Conservation (phyloP, 1,140 invertebrate species). For the Psix sp. region DNA sequence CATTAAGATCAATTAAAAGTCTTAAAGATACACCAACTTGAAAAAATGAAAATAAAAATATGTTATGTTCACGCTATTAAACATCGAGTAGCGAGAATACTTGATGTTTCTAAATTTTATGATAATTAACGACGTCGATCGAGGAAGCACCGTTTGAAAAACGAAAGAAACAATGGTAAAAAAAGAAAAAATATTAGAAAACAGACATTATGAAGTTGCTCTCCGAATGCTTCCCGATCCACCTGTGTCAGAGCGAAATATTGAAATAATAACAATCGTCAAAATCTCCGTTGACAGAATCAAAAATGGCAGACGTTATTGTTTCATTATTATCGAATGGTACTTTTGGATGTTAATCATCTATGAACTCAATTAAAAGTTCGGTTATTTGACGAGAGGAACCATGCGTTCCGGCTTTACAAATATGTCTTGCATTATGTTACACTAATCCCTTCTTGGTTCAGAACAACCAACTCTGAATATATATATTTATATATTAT, state of each 20-base stretch:
- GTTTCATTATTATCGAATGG: slow-evolving; percentile 6
- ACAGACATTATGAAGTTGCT: neutral
- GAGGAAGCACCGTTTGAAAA: slow-evolving; percentile 21
- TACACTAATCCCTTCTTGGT: slow-evolving; percentile 72
- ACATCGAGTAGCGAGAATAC: slow-evolving; percentile 1
- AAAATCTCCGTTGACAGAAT: neutral
- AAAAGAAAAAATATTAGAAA: slow-evolving; percentile 3
- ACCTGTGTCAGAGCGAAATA: slow-evolving; percentile 1
- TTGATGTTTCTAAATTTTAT: slow-evolving; percentile 8
- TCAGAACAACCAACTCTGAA: slow-evolving; percentile 74
- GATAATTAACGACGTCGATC: slow-evolving; percentile 12
- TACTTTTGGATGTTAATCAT: slow-evolving; percentile 1
- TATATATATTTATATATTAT: slow-evolving; percentile 70
- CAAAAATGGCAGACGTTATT: slow-evolving; percentile 10
- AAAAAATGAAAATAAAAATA: too few relatives aligned
- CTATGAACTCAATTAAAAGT: neutral
- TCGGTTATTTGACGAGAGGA: neutral
- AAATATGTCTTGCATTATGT: slow-evolving; percentile 71
- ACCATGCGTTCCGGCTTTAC: slow-evolving; percentile 62
- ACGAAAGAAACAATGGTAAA: slow-evolving; percentile 4
- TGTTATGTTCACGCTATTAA: too few relatives aligned
- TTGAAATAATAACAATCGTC: slow-evolving; percentile 23
- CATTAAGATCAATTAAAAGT: too few relatives aligned
- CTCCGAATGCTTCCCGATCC: slow-evolving; percentile 18
- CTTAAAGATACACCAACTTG: too few relatives aligned